These are phyloP conservation scores for Eulacestoma nigropectus DNA, from an alignment of 2,113 vertebrate species.

Conservation along the genomic window DNA sequence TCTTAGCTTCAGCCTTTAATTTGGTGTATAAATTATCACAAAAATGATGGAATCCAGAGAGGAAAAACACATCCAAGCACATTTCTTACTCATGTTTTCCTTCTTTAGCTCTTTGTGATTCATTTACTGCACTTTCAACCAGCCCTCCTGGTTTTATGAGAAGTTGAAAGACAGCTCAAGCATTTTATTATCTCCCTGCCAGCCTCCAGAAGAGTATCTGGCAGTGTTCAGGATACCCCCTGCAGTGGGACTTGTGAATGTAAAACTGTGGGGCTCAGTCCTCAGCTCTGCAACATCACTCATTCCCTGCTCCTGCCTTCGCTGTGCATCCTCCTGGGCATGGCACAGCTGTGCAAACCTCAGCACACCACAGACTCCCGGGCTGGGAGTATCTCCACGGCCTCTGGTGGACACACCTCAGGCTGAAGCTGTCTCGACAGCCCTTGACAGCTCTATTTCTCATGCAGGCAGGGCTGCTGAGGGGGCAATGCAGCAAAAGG, in stretches of 20 bases:
- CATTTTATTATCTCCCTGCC: background rate
- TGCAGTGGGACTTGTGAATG: background rate
- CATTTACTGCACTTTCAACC: background rate
- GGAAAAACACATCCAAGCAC: background rate
- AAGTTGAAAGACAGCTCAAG: background rate
- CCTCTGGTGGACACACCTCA: background rate
- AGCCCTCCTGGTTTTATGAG: background rate
- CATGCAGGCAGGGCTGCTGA: background rate
- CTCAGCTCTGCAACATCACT: fast-evolving
- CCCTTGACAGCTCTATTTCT: background rate
- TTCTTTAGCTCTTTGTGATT: slow-evolving; percentile 4
- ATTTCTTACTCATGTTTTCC: background rate
- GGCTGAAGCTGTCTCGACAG: background rate
- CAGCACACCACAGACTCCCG: fast-evolving
- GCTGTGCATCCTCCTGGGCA: fast-evolving
- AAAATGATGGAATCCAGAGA: background rate
- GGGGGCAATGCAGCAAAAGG: background rate
- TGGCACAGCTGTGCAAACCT: background rate
- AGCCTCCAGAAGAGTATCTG: background rate
- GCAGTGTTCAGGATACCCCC: background rate
- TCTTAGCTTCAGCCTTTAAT: slow-evolving; percentile 9
- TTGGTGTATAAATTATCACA: slow-evolving; percentile 14
- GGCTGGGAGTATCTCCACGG: fast-evolving
- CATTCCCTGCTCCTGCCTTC: background rate
- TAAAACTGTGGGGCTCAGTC: background rate